A percentile compares a stretch with the other conserved stretches of the same genome.
phyloP scores from a whole-genome alignment of 2,888 invertebrate species.

The Listrodromus nycthemerus region DNA sequence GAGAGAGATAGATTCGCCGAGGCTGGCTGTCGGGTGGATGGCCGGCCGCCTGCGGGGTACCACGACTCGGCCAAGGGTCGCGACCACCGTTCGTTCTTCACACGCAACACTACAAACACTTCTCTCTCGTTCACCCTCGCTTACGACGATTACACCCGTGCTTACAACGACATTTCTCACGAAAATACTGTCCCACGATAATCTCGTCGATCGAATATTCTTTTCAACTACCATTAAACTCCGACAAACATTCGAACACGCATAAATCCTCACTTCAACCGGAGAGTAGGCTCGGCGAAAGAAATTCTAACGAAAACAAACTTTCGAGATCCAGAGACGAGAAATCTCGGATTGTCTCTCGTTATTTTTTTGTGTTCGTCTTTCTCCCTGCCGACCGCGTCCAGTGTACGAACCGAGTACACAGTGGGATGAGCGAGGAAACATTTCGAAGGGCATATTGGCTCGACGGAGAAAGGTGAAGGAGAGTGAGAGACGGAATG shows the following conservation, averaged over 20 bases:
- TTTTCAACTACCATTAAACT: not conserved
- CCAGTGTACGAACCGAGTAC: not conserved
- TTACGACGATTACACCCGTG: not conserved
- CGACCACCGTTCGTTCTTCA: constrained; percentile 39
- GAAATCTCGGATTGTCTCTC: constrained; percentile 27
- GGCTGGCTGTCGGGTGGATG: constrained; percentile 42
- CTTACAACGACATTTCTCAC: not conserved
- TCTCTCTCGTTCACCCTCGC: constrained; percentile 12
- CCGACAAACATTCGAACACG: not conserved
- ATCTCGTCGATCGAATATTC: not conserved
- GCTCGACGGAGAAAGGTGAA: constrained; percentile 8
- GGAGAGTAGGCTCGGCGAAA: not conserved
- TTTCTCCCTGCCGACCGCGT: constrained; percentile 1
- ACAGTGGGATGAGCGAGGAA: constrained; percentile 13
- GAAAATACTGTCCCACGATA: constrained; percentile 10
- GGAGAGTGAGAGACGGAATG: not conserved
- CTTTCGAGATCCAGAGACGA: not conserved
- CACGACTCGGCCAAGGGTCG: constrained; percentile 44
- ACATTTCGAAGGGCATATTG: constrained; percentile 29
- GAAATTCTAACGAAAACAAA: not conserved
- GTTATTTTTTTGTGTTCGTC: constrained; percentile 20
- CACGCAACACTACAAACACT: constrained; percentile 28
- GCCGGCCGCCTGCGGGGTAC: constrained; percentile 55
- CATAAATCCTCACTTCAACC: not conserved
- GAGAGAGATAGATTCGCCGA: constrained; percentile 10